A percentile compares a stretch with the other conserved stretches of the same genome.
phyloP scores from a whole-genome alignment of 2,888 invertebrate species.

The Mesorhabditis spiculigera region DNA sequence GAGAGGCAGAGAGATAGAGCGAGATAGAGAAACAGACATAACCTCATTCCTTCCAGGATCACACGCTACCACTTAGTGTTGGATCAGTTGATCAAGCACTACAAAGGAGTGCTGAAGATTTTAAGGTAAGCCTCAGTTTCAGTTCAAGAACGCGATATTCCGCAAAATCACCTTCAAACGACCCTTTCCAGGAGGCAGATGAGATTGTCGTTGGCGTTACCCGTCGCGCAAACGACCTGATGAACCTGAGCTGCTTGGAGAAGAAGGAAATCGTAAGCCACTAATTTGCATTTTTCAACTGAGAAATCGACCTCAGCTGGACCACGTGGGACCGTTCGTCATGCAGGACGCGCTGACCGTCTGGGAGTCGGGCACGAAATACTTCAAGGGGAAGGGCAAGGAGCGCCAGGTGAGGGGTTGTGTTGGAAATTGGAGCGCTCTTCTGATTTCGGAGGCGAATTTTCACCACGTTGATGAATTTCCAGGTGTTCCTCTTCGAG shows the following conservation, averaged over 20 bases:
- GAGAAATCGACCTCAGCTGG: constrained; percentile 58
- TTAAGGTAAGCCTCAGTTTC: constrained; percentile 16
- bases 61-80: constrained; percentile 76
- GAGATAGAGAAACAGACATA: not conserved
- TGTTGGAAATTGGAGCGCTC: not conserved
- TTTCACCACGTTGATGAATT: not conserved
- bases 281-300: not conserved
- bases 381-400: constrained; percentile 84
- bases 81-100: constrained; percentile 91
- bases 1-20: not conserved
- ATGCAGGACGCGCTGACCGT: constrained; percentile 89
- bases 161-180: no score
- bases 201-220: constrained; percentile 99
- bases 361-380: constrained; percentile 90
- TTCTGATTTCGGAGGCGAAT: constrained; percentile 68
- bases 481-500: constrained; percentile 74
- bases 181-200: constrained; percentile 75
- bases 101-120: constrained; percentile 32
- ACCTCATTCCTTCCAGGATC: not conserved
- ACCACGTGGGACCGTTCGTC: constrained; percentile 91
- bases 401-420: constrained; percentile 71
- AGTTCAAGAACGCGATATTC: not conserved
- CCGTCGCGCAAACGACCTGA: constrained; percentile 97
- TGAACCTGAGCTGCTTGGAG: constrained; percentile 92
- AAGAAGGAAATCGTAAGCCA: constrained; percentile 71